Base-by-base conservation (phyloP, 92 coral and sea anemone species). In the Porites cylindrica region DNA sequence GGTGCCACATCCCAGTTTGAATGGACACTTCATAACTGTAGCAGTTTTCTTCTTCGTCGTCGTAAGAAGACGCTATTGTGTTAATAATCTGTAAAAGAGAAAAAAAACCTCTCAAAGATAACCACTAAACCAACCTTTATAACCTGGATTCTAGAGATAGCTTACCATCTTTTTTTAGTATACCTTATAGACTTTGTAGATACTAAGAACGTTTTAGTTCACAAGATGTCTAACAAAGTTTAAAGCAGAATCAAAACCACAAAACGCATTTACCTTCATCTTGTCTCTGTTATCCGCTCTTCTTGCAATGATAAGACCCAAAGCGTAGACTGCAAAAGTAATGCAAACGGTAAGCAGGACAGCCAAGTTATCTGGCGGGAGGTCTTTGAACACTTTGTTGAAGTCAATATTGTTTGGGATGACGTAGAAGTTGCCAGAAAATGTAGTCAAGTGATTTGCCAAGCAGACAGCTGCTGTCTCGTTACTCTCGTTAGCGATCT, bases 1-100 rank as follows among this genome's bases (percentile, higher is more conserved):
- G 94, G 68, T 84, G 72, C 98, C 98, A 95, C 93, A 93, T 93
- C n/a, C 98, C 98, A 0, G 98, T 93, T 19, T 93, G 94, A 51
- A 95, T 79, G 7, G 93, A 90, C 10, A 95, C 85, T 19, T 93
- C 91, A 80, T 95, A 95, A 10, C 70, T 54, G 50, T 80, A 86
- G 12, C 86, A 91, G 56, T 89, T 89, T 20, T 81, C 54, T 7
- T 77, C 52, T 54, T 82, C 90, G 43, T 82, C 85, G 1, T 86
- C 82, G 10, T 75, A 72, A 17, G 53, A 59, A 10, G 13, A 32
- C 32, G 16, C 85, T 12, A 10, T 70, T 50, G 56, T 72, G 7
- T 53, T 69, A 10, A 95, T 78, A 61, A 93, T 93, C 98, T 95
- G 64, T 72, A 60, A 19, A 51, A 50, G 1, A 7, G 60, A 8